These are phyloP conservation scores for Hassar affinis DNA, from an alignment of 2,113 vertebrate species.

Conservation along the genomic window DNA sequence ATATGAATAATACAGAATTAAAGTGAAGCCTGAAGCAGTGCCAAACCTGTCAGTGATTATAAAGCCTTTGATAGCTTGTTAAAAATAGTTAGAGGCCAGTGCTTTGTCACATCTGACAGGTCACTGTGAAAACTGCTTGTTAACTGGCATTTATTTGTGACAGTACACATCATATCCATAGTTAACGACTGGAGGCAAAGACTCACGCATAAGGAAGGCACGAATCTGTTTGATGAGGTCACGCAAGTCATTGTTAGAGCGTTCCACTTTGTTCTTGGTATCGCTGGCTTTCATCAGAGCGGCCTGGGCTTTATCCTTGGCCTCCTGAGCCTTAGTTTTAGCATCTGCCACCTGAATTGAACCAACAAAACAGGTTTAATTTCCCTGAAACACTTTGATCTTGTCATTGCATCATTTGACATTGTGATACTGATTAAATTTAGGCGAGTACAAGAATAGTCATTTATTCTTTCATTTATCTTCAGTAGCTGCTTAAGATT, in stretches of 20 bases:
- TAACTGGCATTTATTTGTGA: not conserved
- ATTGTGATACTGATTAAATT: not conserved
- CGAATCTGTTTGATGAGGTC: conserved; percentile 92
- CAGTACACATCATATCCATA: not conserved
- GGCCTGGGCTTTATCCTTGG: conserved; percentile 80
- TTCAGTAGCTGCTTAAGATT: not conserved
- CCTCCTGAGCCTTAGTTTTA: conserved; percentile 84
- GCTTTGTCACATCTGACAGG: not conserved
- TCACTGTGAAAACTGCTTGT: not conserved
- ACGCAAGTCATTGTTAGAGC: conserved; percentile 88
- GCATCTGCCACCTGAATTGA: conserved; percentile 82
- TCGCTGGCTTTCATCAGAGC: conserved; percentile 86
- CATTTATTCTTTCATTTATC: not conserved
- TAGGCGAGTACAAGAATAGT: not conserved
- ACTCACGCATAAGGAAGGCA: conserved; percentile 90
- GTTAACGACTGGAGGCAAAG: not conserved
- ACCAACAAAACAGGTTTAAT: not conserved
- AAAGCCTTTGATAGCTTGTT: not conserved
- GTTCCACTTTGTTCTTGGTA: conserved; percentile 84
- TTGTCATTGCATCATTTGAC: not conserved
- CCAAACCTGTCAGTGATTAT: not conserved
- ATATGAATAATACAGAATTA: too few relatives aligned
- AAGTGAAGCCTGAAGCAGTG: not conserved
- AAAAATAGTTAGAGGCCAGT: not conserved
- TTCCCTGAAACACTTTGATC: not conserved